These are phyloP conservation scores for Bothrops jararaca DNA, from an alignment of 2,113 vertebrate species.

Conservation along the genomic window DNA sequence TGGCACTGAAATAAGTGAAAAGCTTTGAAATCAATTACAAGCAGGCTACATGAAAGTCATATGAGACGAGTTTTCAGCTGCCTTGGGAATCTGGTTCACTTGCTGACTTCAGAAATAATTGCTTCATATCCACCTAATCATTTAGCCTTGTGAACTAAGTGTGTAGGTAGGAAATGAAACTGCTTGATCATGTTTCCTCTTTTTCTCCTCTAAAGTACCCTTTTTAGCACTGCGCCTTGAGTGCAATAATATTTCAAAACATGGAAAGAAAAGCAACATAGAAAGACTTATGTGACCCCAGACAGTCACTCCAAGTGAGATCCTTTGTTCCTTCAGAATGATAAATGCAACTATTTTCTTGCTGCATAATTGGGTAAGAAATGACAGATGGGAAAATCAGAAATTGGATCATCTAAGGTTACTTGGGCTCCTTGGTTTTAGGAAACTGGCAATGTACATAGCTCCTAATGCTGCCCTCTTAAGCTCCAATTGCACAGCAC, in stretches of 20 bases:
- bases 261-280: conserved; percentile 47
- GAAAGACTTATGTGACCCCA: conserved; percentile 38
- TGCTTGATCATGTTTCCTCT: conserved; percentile 42
- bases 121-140: conserved; percentile 51
- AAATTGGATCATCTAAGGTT: conserved; percentile 29
- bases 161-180: conserved; percentile 53
- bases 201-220: conserved; percentile 42
- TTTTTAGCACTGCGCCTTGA: conserved; percentile 29
- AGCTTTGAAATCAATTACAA: conserved; percentile 35
- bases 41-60: conserved; percentile 31
- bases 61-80: conserved; percentile 38
- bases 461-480: conserved; percentile 15
- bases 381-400: conserved; percentile 20
- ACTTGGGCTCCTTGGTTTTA: conserved; percentile 30
- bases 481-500: neutral
- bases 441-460: neutral
- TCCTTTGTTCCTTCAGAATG: conserved; percentile 40
- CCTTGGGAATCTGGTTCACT: conserved; percentile 43
- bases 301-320: conserved; percentile 37
- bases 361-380: conserved; percentile 45
- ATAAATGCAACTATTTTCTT: conserved; percentile 46
- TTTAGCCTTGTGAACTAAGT: conserved; percentile 46
- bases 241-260: conserved; percentile 31
- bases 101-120: conserved; percentile 55
- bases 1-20: conserved; percentile 41